These are phyloP conservation scores for Cladopsammia gracilis DNA, from an alignment of 64 coral and sea anemone species.

Conservation along the genomic window DNA sequence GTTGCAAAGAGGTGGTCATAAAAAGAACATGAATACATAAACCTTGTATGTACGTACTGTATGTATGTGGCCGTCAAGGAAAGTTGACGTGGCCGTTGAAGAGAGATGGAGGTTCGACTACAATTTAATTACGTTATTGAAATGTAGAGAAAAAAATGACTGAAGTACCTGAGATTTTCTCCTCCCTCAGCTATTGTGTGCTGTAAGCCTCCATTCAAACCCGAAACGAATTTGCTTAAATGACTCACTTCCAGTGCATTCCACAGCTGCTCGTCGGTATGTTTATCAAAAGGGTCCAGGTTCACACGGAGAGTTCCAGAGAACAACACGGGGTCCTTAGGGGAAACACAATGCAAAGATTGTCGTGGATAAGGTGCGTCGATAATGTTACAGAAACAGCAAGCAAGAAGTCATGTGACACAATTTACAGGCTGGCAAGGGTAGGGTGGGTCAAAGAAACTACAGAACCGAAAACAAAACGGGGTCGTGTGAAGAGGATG, in stretches of 20 bases:
- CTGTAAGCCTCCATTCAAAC: constrained; percentile 64
- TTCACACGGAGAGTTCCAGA: constrained; percentile 91
- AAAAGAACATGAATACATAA: too few relatives aligned
- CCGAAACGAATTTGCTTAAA: constrained; percentile 82
- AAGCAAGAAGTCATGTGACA: too few relatives aligned
- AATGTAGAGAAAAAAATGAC: not conserved
- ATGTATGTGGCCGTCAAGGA: too few relatives aligned
- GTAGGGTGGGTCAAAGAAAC: not conserved
- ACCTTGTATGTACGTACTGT: too few relatives aligned
- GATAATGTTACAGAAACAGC: too few relatives aligned
- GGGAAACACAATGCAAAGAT: not conserved
- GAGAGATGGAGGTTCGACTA: too few relatives aligned
- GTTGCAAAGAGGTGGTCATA: too few relatives aligned
- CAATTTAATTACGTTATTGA: too few relatives aligned
- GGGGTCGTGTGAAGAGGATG: not conserved
- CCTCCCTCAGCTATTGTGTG: constrained; percentile 81
- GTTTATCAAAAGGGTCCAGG: constrained; percentile 86
- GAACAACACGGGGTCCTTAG: constrained; percentile 88
- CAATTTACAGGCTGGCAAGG: not conserved
- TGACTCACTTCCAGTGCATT: constrained; percentile 80
- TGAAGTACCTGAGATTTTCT: constrained; percentile 90
- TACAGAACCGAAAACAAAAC: not conserved
- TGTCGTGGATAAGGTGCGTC: too few relatives aligned
- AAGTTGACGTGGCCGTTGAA: too few relatives aligned
- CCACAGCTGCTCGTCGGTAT: constrained; percentile 87